These are phyloP conservation scores for Meandrusa payeni DNA, from an alignment of 2,888 invertebrate genomes.

Conservation along the genomic window DNA sequence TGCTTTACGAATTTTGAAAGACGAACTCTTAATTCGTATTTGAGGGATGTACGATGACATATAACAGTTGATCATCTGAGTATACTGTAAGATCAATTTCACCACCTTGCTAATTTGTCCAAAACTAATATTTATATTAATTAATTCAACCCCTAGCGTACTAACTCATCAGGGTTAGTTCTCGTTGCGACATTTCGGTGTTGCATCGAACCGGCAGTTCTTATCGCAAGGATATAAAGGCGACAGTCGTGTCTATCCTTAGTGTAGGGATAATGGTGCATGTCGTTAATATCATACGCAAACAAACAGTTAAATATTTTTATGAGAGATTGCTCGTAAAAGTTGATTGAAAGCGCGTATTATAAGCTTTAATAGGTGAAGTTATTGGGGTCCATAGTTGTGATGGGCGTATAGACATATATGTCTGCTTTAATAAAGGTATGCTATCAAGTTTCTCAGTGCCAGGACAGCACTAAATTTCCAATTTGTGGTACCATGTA, in stretches of 20 bases:
- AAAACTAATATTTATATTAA: constrained; percentile 54
- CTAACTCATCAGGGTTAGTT: constrained; percentile 1
- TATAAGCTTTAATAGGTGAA: constrained; percentile 52
- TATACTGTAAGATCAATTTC: not conserved
- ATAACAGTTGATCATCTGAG: no score
- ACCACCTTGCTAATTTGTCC: constrained; percentile 19
- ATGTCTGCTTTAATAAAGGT: constrained; percentile 38
- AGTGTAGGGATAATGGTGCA: constrained; percentile 37
- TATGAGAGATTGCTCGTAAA: constrained; percentile 74
- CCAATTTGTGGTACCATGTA: no score
- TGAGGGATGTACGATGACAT: no score
- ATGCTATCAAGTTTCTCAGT: constrained; percentile 26
- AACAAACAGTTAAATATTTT: constrained; percentile 79
- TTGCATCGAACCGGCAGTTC: constrained; percentile 14
- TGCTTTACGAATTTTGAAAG: no score
- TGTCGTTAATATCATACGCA: constrained; percentile 72
- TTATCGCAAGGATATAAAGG: constrained; percentile 32
- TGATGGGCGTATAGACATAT: constrained; percentile 42
- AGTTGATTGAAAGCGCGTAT: constrained; percentile 70
- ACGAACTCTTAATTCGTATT: no score
- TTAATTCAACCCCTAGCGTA: constrained; percentile 47
- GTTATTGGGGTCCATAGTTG: constrained; percentile 47
- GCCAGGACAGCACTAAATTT: no score
- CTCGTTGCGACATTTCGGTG: constrained; percentile 16
- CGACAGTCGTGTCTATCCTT: constrained; percentile 32